Evolutionary conservation across 2,888 invertebrate species (phyloP).

Genomic region (Atherix ibis): DNA sequence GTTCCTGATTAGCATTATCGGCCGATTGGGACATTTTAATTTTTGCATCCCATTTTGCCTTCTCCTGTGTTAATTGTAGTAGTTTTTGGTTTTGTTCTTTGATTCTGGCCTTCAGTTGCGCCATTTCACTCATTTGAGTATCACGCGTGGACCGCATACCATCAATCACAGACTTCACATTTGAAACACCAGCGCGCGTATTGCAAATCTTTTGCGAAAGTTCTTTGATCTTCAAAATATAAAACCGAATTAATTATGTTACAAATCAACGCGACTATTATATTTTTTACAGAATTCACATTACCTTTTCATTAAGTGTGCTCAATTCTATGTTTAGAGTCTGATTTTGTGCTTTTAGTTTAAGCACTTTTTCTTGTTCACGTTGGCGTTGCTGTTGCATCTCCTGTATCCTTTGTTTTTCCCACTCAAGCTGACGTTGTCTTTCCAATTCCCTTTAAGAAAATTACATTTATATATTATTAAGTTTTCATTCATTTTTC

Average conservation of each 20-base stretch:
- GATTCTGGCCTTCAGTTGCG: constrained; percentile 60
- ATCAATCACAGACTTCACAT: constrained; percentile 90
- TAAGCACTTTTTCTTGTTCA: constrained; percentile 69
- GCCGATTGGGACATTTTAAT: constrained; percentile 22
- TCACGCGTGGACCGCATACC: constrained; percentile 89
- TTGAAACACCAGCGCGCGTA: constrained; percentile 72
- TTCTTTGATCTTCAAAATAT: constrained; percentile 47
- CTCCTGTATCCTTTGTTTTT: constrained; percentile 75
- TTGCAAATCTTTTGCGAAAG: constrained; percentile 67
- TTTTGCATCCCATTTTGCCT: constrained; percentile 62
- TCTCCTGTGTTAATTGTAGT: constrained; percentile 66
- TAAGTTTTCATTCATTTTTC: too few species aligned
- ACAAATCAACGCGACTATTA: too few species aligned
- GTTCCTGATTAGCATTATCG: constrained; percentile 37
- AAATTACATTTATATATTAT: not conserved
- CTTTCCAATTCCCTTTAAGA: constrained; percentile 73
- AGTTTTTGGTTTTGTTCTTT: constrained; percentile 75
- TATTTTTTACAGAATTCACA: not conserved
- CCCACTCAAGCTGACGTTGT: constrained; percentile 91
- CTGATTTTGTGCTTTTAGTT: constrained; percentile 76
- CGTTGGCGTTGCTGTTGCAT: constrained; percentile 71
- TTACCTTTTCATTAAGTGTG: constrained; percentile 34
- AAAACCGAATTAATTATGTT: constrained; percentile 6
- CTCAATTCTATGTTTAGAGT: constrained; percentile 64
- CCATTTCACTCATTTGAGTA: constrained; percentile 73